phyloP scores from a whole-genome alignment of 2,113 vertebrate genomes.

The Pseudonaja textilis region DNA sequence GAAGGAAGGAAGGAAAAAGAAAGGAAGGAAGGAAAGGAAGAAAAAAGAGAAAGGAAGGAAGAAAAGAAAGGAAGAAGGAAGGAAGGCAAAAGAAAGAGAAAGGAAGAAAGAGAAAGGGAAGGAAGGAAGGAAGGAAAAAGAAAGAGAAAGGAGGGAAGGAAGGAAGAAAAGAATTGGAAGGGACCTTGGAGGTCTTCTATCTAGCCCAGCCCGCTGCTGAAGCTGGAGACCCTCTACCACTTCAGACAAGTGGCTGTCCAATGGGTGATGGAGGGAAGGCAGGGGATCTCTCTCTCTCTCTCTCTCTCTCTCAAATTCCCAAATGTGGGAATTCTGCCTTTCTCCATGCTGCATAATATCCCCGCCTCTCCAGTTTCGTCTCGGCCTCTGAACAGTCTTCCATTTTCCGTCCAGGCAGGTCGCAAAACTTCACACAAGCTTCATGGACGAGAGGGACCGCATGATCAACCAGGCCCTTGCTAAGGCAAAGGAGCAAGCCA shows the following conservation, averaged over 20 bases:
- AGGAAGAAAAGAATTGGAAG: too few relatives aligned
- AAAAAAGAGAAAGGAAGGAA: fast-evolving
- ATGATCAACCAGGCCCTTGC: slow-evolving; percentile 82
- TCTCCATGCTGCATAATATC: too few relatives aligned
- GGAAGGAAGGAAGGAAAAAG: too few relatives aligned
- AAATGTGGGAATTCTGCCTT: neutral
- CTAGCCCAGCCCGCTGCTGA: too few relatives aligned
- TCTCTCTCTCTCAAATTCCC: neutral
- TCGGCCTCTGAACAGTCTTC: neutral
- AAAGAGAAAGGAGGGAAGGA: too few relatives aligned
- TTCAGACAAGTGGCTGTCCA: too few relatives aligned
- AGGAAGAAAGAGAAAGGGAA: too few relatives aligned
- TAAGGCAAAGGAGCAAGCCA: slow-evolving; percentile 78
- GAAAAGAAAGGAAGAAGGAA: fast-evolving
- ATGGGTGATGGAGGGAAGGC: neutral
- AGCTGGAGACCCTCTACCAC: too few relatives aligned
- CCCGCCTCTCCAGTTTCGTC: fast-evolving
- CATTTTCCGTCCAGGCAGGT: slow-evolving; percentile 71
- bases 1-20: too few relatives aligned
- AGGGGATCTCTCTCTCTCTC: neutral
- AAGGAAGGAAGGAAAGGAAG: too few relatives aligned
- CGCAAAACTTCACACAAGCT: slow-evolving; percentile 76
- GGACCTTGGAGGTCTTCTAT: too few relatives aligned
- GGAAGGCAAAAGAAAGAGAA: too few relatives aligned
- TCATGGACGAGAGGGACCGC: slow-evolving; percentile 83